Evolutionary conservation across 2,888 invertebrate species (phyloP).

Genomic region (Stenodera caucasica): DNA sequence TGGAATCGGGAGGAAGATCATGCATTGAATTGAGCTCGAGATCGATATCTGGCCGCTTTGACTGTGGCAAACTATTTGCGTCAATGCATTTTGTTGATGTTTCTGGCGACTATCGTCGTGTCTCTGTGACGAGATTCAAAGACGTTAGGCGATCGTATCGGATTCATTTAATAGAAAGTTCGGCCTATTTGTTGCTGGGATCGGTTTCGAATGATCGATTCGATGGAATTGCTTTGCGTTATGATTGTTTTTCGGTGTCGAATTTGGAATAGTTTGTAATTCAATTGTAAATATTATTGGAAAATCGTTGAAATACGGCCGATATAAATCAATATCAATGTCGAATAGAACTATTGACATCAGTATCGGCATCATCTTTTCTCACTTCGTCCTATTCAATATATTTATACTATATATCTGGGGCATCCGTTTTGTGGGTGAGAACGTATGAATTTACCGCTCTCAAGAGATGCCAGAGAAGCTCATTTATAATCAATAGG

Average conservation of each 20-base stretch:
- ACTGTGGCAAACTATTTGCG: neutral
- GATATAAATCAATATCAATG: conserved; percentile 30
- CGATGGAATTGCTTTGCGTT: too few relatives aligned
- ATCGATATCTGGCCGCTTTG: conserved; percentile 5
- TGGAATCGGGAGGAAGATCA: neutral
- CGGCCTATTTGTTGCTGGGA: too few relatives aligned
- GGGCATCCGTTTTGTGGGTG: conserved; percentile 31
- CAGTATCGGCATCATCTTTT: conserved; percentile 50
- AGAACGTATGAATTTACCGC: conserved; percentile 47
- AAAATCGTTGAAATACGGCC: too few relatives aligned
- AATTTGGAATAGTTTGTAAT: too few relatives aligned
- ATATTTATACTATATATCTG: conserved; percentile 36
- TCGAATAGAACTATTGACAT: conserved; percentile 39
- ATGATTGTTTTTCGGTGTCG: too few relatives aligned
- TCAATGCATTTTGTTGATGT: conserved; percentile 1
- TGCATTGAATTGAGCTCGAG: neutral
- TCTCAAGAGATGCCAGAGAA: conserved; percentile 40
- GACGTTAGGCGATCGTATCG: neutral
- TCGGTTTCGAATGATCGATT: too few relatives aligned
- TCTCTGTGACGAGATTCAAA: neutral
- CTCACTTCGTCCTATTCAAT: conserved; percentile 41
- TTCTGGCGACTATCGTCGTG: neutral
- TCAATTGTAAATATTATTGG: too few relatives aligned
- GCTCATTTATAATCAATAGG: conserved; percentile 50
- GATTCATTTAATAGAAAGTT: too few relatives aligned